Conservation (phyloP, 2,888 invertebrate species). For the Coelopa pilipes region DNA sequence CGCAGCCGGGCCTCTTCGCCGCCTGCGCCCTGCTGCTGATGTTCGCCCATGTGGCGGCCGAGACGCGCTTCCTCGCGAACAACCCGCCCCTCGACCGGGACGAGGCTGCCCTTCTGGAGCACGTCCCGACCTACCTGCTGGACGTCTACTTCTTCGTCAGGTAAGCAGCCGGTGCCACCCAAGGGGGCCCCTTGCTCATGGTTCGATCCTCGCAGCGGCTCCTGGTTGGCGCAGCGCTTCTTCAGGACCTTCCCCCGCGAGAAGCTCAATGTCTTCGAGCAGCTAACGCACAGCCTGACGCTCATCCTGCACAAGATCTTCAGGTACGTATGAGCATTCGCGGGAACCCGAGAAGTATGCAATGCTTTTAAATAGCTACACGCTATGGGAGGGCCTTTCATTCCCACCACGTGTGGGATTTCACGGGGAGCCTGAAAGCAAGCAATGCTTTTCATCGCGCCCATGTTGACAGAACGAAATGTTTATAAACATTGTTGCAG, state of each 20-base stretch:
- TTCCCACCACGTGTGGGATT: too few relatives aligned
- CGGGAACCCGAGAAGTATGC: too few relatives aligned
- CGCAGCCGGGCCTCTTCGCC: conserved; percentile 57
- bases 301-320: conserved; percentile 71
- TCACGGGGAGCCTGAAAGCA: too few relatives aligned
- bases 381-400: too few relatives aligned
- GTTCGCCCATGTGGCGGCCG: conserved; percentile 72
- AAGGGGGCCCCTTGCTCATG: too few relatives aligned
- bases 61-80: conserved; percentile 72
- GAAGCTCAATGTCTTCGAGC: conserved; percentile 67
- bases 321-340: conserved; percentile 64
- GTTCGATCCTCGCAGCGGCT: conserved; percentile 69
- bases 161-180: too few relatives aligned
- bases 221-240: conserved; percentile 72
- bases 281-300: conserved; percentile 69
- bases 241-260: conserved; percentile 68
- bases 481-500: conserved; percentile 59
- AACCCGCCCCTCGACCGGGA: conserved; percentile 44
- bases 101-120: conserved; percentile 17
- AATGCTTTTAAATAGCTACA: too few relatives aligned
- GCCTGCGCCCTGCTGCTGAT: conserved; percentile 76
- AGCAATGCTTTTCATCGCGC: too few relatives aligned
- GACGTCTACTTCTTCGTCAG: conserved; percentile 71
- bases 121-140: conserved; percentile 49
- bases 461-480: background rate